These are phyloP conservation scores for Ecdyonurus torrentis DNA, from an alignment of 2,888 invertebrate species.

Conservation along the genomic window DNA sequence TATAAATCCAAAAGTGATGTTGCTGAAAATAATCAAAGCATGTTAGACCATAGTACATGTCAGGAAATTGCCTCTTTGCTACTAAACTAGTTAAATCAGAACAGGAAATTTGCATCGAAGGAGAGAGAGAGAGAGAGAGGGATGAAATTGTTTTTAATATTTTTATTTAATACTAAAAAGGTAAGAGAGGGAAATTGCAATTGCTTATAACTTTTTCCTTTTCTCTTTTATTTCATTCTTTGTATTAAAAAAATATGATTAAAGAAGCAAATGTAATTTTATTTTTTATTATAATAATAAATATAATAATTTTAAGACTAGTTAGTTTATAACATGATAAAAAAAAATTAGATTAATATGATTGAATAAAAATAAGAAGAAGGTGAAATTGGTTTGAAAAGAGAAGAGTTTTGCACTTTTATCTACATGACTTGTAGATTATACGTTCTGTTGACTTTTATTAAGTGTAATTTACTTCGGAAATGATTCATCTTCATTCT, in stretches of 20 bases:
- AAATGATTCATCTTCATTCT: too few species aligned
- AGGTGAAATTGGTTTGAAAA: not conserved
- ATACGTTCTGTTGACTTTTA: not conserved
- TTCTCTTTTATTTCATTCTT: not conserved
- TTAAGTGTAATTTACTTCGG: not conserved
- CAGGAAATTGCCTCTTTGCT: not conserved
- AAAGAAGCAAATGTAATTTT: too few species aligned
- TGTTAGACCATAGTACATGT: too few species aligned
- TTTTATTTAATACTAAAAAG: too few species aligned
- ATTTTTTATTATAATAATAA: too few species aligned
- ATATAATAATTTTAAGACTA: too few species aligned
- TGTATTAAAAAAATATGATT: too few species aligned
- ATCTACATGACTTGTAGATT: not conserved
- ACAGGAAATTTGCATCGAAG: not conserved
- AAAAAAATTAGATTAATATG: not conserved
- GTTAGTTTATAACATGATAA: not conserved
- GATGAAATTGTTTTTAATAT: not conserved
- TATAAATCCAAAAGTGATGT: too few species aligned
- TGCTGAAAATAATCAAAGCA: too few species aligned
- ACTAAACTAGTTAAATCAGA: not conserved
- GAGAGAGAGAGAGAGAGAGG: not conserved
- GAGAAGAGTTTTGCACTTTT: not conserved
- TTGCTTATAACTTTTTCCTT: too few species aligned
- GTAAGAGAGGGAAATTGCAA: not conserved
- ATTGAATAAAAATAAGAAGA: too few species aligned